phyloP scores from a whole-genome alignment of 2,797 vertebrate species.

The Ptychadena robeensis region DNA sequence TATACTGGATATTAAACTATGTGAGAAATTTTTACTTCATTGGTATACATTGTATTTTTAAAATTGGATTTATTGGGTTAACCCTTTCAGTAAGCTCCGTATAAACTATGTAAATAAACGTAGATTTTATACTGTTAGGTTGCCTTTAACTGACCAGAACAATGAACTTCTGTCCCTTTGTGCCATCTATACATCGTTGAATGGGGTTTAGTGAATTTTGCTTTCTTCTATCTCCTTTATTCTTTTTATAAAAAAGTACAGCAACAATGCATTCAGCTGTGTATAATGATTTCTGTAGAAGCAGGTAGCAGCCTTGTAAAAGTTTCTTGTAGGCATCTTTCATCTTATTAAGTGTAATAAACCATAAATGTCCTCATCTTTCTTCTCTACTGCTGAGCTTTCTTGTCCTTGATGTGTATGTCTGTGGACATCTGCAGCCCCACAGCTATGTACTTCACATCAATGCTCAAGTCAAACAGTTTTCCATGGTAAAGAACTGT shows the following conservation, averaged over 20 bases:
- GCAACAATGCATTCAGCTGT: conserved; percentile 13
- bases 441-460: not conserved
- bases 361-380: conserved; percentile 10
- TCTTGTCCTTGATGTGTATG: not conserved
- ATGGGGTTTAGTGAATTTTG: not conserved
- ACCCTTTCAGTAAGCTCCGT: no score
- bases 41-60: no score
- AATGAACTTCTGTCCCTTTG: no score
- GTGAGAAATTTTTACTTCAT: no score
- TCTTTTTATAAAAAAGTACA: not conserved
- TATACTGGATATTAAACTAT: no score
- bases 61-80: no score
- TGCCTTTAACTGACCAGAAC: no score
- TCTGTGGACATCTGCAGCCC: not conserved
- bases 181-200: not conserved
- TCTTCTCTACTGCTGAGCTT: not conserved
- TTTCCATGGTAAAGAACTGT: no score
- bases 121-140: no score
- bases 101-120: no score
- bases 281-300: not conserved
- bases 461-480: not conserved
- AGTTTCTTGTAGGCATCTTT: conserved; percentile 16
- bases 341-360: conserved; percentile 52
- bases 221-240: not conserved
- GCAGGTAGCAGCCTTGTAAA: not conserved